These are phyloP conservation scores for Rhaphigaster nebulosa DNA, from an alignment of 2,888 invertebrate genomes.

Conservation along the genomic window DNA sequence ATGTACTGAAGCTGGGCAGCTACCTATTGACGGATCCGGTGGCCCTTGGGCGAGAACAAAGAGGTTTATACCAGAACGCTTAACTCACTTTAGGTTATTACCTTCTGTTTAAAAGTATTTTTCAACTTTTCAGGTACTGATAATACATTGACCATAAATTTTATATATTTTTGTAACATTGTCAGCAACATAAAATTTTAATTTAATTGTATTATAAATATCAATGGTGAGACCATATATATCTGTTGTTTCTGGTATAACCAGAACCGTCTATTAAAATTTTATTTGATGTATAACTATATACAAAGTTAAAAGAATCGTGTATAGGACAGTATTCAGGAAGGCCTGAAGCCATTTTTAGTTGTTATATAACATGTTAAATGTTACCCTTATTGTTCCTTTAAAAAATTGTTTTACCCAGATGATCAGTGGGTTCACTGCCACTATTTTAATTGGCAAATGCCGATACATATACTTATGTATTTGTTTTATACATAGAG, in stretches of 20 bases:
- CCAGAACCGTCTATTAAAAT: not conserved
- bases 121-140: not conserved
- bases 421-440: conserved; percentile 50
- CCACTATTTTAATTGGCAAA: conserved; percentile 50
- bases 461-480: conserved; percentile 36
- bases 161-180: conserved; percentile 41
- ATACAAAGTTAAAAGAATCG: not conserved
- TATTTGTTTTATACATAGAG: conserved; percentile 40
- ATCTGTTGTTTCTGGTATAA: conserved; percentile 17
- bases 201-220: conserved; percentile 39
- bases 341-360: conserved; percentile 41
- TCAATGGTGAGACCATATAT: conserved; percentile 28
- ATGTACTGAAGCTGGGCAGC: conserved; percentile 87
- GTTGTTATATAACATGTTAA: conserved; percentile 43
- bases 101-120: conserved; percentile 29
- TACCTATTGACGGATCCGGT: conserved; percentile 27
- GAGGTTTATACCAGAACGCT: conserved; percentile 46
- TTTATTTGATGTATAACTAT: not conserved
- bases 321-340: conserved; percentile 41
- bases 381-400: conserved; percentile 56
- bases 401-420: conserved; percentile 11
- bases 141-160: conserved; percentile 10
- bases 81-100: conserved; percentile 53
- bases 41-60: conserved; percentile 14
- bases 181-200: not conserved